Evolutionary conservation across 2,113 vertebrate species (phyloP).

Genomic region (Uria lomvia): DNA sequence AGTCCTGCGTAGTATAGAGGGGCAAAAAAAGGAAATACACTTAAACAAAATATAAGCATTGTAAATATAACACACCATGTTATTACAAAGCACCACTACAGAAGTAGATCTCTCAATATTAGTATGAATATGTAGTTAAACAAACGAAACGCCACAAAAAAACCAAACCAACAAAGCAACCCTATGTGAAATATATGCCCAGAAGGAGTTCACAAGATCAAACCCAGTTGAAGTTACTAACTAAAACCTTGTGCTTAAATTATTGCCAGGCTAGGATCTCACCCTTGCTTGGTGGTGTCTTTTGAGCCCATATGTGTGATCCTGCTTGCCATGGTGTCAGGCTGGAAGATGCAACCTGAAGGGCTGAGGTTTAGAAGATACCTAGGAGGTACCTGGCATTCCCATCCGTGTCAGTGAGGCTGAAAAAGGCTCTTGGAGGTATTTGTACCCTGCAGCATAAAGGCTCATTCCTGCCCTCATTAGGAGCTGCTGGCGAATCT

Average conservation of each 20-base stretch:
- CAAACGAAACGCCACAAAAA: background rate
- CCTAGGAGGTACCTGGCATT: background rate
- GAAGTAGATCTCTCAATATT: background rate
- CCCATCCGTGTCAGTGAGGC: background rate
- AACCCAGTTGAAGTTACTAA: background rate
- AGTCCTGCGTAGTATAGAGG: background rate
- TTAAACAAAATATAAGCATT: background rate
- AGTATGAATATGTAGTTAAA: background rate
- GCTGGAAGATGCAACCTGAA: background rate
- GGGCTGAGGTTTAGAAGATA: background rate
- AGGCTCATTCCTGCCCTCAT: background rate
- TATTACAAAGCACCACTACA: background rate
- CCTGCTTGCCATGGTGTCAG: background rate
- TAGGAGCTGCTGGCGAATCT: background rate
- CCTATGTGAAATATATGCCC: background rate
- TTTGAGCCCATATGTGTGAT: background rate
- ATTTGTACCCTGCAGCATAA: background rate
- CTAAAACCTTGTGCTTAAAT: background rate
- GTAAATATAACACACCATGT: background rate
- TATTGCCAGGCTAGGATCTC: background rate
- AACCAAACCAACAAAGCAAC: background rate
- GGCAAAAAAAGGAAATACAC: rapidly evolving
- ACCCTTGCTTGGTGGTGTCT: background rate
- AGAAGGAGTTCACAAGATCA: background rate
- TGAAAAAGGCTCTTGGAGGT: background rate